Conservation (phyloP, 2,888 invertebrate genomes). For the Epinotia bilunana region DNA sequence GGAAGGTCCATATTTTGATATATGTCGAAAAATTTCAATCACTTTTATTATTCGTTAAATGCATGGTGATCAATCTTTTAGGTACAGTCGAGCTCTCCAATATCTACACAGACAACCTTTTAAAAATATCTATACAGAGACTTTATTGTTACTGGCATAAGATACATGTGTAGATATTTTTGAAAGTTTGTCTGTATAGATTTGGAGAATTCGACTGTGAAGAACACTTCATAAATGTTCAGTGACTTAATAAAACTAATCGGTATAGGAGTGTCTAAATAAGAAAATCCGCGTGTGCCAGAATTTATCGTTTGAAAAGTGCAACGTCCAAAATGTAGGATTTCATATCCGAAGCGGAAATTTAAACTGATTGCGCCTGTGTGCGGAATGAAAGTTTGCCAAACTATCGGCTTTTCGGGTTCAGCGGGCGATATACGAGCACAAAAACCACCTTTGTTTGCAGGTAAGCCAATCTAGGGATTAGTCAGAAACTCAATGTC, state of each 20-base stretch:
- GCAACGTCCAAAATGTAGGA: conserved; percentile 44
- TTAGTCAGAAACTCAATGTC: neutral
- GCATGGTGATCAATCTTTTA: no score
- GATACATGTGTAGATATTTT: no score
- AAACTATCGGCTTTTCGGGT: conserved; percentile 34
- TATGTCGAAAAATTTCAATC: no score
- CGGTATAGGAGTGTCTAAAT: conserved; percentile 3
- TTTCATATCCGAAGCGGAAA: conserved; percentile 48
- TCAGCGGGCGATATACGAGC: conserved; percentile 8
- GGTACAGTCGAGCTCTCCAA: no score
- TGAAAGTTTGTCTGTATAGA: no score
- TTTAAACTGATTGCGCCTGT: conserved; percentile 42
- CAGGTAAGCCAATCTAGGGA: conserved; percentile 7
- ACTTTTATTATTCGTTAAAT: no score
- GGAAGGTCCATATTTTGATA: no score
- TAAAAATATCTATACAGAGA: no score
- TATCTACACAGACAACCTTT: no score
- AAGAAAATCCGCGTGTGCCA: conserved; percentile 26
- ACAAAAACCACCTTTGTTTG: conserved; percentile 1
- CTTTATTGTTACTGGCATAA: no score
- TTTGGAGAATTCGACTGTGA: no score
- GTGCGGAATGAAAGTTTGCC: conserved; percentile 39
- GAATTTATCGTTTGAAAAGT: conserved; percentile 44
- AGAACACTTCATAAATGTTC: neutral
- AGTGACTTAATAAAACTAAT: neutral